These are phyloP conservation scores for Philereme vetulata DNA, from an alignment of 2,888 invertebrate genomes.

Conservation along the genomic window DNA sequence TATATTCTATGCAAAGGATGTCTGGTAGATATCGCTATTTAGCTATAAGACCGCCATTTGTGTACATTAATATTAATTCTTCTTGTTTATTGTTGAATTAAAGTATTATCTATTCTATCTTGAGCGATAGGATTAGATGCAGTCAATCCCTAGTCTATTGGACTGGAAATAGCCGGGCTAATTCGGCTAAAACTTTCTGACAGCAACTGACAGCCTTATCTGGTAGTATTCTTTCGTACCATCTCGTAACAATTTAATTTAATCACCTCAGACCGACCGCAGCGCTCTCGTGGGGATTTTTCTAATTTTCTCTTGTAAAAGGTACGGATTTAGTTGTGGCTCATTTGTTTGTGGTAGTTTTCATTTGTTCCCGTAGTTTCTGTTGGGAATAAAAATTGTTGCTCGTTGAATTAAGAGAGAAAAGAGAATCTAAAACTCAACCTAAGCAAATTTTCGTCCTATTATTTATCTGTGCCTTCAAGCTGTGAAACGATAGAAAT, in stretches of 20 bases:
- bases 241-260: constrained; percentile 41
- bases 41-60: too few species aligned
- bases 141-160: too few species aligned
- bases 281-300: constrained; percentile 45
- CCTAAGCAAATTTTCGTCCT: neutral
- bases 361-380: constrained; percentile 33
- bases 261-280: constrained; percentile 39
- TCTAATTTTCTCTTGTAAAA: constrained; percentile 53
- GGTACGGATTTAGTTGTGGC: constrained; percentile 42
- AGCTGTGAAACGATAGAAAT: too few species aligned
- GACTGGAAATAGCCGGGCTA: too few species aligned
- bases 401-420: constrained; percentile 9
- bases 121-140: too few species aligned
- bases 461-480: too few species aligned
- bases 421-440: constrained; percentile 1
- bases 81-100: too few species aligned
- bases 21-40: too few species aligned
- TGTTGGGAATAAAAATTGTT: constrained; percentile 20
- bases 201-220: constrained; percentile 18
- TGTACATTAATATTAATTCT: too few species aligned
- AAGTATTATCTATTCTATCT: too few species aligned
- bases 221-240: constrained; percentile 31
- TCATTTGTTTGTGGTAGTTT: constrained; percentile 48
- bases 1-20: too few species aligned
- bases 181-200: constrained; percentile 2